Percentiles rank a stretch among this genome's conserved stretches.
phyloP scores from a whole-genome alignment of 2,888 invertebrate genomes.

The Pyrochroa serraticornis region DNA sequence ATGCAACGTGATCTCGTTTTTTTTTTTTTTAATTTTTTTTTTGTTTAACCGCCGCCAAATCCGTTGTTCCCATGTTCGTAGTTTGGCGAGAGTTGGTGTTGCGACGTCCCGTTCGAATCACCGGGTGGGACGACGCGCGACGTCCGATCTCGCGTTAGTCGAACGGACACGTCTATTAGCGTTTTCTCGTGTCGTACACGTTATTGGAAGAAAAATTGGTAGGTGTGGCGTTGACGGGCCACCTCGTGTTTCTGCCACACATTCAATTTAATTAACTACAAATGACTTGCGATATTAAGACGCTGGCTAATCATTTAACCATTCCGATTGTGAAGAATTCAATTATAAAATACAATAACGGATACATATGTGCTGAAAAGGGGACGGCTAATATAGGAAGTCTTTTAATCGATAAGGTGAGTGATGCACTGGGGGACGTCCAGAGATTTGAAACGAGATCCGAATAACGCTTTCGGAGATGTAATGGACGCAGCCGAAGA shows the following conservation, averaged over 20 bases:
- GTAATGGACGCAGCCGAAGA: too few species aligned
- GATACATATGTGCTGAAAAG: slow-evolving; percentile 35
- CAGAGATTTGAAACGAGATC: too few species aligned
- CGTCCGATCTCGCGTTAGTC: too few species aligned
- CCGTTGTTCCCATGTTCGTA: slow-evolving; percentile 15
- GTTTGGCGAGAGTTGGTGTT: slow-evolving; percentile 11
- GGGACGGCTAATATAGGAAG: neutral
- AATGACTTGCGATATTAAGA: slow-evolving; percentile 53
- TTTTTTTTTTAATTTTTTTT: slow-evolving; percentile 9
- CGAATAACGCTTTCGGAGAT: too few species aligned
- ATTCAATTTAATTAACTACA: slow-evolving; percentile 56
- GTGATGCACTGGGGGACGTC: too few species aligned
- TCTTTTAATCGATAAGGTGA: too few species aligned
- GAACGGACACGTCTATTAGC: neutral
- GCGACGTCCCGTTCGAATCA: slow-evolving; percentile 34
- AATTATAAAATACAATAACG: slow-evolving; percentile 55
- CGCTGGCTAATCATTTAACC: slow-evolving; percentile 51
- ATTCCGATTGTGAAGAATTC: slow-evolving; percentile 54
- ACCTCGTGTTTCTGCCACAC: slow-evolving; percentile 47
- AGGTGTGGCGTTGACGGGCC: slow-evolving; percentile 41
- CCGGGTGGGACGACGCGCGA: slow-evolving; percentile 2
- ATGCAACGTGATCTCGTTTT: slow-evolving; percentile 7
- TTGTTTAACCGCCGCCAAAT: neutral
- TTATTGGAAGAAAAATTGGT: slow-evolving; percentile 24
- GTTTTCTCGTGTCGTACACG: slow-evolving; percentile 1